Evolutionary conservation across 2,888 invertebrate species (phyloP).

Genomic region (Tortrix viridana): DNA sequence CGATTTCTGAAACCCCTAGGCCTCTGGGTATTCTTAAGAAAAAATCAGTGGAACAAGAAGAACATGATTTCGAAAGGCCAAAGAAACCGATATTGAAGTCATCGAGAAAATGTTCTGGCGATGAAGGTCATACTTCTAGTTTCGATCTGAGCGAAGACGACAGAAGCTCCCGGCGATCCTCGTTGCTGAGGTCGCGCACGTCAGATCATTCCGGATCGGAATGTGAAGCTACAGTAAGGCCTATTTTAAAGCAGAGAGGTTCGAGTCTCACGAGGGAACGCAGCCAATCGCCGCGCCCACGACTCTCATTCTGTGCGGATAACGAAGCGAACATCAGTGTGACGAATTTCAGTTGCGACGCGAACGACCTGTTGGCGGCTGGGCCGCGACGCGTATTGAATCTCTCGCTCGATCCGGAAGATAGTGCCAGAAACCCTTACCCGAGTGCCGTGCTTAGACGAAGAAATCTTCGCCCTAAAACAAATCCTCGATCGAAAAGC

Average conservation of each 20-base stretch:
- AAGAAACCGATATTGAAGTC: constrained; percentile 91
- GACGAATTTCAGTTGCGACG: constrained; percentile 76
- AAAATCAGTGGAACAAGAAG: constrained; percentile 91
- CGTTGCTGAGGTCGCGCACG: constrained; percentile 81
- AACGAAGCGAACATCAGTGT: constrained; percentile 76
- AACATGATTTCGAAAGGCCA: constrained; percentile 88
- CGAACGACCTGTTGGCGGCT: constrained; percentile 77
- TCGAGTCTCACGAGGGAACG: constrained; percentile 85
- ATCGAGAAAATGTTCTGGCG: constrained; percentile 87
- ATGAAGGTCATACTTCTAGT: constrained; percentile 83
- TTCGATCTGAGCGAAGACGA: constrained; percentile 83
- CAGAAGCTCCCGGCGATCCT: constrained; percentile 83
- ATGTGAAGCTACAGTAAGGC: constrained; percentile 84
- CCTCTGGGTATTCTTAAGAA: constrained; percentile 91
- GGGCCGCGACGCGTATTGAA: constrained; percentile 76
- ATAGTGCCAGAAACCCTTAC: constrained; percentile 51
- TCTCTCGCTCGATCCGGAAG: constrained; percentile 67
- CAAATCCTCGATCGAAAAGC: constrained; percentile 75
- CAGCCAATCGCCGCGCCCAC: constrained; percentile 86
- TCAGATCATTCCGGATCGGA: constrained; percentile 83
- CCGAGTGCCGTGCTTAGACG: constrained; percentile 78
- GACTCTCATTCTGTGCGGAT: constrained; percentile 86
- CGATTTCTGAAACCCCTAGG: constrained; percentile 81
- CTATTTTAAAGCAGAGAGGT: constrained; percentile 87
- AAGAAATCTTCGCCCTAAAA: constrained; percentile 73